Base-by-base conservation (phyloP, 1,140 invertebrate species). In the Argopecten irradians region DNA sequence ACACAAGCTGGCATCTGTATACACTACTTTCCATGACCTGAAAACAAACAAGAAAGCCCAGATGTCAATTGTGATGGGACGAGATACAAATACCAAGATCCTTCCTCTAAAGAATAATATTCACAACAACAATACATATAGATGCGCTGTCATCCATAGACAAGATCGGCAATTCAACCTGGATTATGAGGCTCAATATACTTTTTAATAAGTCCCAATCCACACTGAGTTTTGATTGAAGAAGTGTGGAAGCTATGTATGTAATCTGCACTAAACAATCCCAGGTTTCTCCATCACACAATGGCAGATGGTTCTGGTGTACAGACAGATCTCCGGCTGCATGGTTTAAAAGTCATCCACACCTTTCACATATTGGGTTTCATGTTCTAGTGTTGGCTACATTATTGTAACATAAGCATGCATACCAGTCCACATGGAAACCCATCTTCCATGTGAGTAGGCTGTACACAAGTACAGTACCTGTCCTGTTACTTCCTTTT, bases 331-430 rank as follows among this genome's bases (percentile, higher is more conserved):
- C 22, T 71, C 28, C 5, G 22, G 55, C 28, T 71, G 55, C 55
- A 71, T 19, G n/a, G 55, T 71, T 71, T 71, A 71, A 71, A 71
- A 71, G 55, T n/a, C n/a, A 71, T 71, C 55, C 55, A 71, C 22
- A 71, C 55, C 55, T 71, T 71, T 71, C 55, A 71, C 55, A 71
- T 71, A 71, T 71, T 71, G 55, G 55, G 55, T 71, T 71, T 71
- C 55, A 71, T 71, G 55, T 71, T 71, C 55, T n/a, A 28, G 1
- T 71, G 55, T 71, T n/a, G 2, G 55, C 55, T 71, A 71, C 55
- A 71, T 71, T n/a, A 39, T 39, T 39, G 55, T 71, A 71, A 71
- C 13, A 71, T 71, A 28, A 71, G 55, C 55, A 71, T 71, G 55
- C 22, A 71, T 71, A 71, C 55, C 55, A 71, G 28, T 2, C 16